Evolutionary conservation across 2,113 vertebrate species (phyloP).

Genomic region (Sitta europaea): DNA sequence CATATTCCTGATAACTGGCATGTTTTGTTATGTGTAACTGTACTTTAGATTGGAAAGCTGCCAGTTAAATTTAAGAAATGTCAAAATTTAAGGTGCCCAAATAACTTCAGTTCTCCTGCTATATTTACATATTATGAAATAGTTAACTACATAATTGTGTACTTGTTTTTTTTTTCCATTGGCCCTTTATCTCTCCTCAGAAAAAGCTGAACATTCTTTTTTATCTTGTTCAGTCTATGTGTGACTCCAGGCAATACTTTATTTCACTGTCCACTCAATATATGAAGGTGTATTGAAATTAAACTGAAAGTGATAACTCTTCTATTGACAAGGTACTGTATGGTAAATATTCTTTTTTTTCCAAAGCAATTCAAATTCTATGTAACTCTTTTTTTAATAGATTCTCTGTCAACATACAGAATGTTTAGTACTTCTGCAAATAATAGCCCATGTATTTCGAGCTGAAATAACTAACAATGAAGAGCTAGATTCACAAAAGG

Average conservation of each 20-base stretch:
- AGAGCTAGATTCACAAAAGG: neutral
- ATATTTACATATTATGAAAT: neutral
- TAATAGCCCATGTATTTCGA: neutral
- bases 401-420: neutral
- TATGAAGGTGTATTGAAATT: neutral
- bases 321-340: neutral
- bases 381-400: neutral
- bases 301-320: neutral
- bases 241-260: neutral
- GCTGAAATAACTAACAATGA: neutral
- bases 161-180: neutral
- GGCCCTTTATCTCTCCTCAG: neutral
- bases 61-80: neutral
- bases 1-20: neutral
- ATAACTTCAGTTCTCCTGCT: neutral
- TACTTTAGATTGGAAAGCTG: neutral
- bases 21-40: neutral
- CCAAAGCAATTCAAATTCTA: neutral
- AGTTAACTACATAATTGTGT: neutral
- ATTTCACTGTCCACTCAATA: neutral
- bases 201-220: neutral
- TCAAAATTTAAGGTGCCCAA: neutral
- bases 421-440: neutral
- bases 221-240: neutral
- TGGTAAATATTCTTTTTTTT: neutral